phyloP scores from a whole-genome alignment of 2,797 vertebrate genomes.

The Muscicapa comitata region DNA sequence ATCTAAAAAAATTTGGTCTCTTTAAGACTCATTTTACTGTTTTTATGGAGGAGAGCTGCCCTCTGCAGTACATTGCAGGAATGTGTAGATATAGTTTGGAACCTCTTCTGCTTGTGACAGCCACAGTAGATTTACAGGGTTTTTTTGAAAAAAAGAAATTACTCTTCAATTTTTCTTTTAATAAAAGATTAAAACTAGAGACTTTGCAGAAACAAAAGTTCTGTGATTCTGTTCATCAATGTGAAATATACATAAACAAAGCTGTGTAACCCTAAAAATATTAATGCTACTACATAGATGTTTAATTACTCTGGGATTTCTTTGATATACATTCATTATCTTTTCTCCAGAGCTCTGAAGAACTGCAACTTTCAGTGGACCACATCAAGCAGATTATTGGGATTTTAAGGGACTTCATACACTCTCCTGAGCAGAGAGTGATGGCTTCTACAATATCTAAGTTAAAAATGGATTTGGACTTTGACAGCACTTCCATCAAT shows the following conservation, averaged over 20 bases:
- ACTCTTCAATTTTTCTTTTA: background rate
- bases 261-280: background rate
- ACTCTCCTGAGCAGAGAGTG: constrained; percentile 87
- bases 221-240: background rate
- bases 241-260: background rate
- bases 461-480: constrained; percentile 91
- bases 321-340: background rate
- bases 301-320: background rate
- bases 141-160: background rate
- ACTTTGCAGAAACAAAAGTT: background rate
- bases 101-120: background rate
- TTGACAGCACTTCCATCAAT: constrained; percentile 91
- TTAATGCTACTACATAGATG: background rate
- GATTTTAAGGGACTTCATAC: constrained; percentile 93
- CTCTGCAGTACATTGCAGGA: background rate
- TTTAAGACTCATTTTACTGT: background rate
- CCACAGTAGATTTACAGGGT: background rate
- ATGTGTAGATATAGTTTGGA: background rate
- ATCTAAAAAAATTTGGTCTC: background rate
- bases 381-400: constrained; percentile 96
- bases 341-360: constrained; percentile 83
- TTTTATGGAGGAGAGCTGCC: constrained; percentile 9
- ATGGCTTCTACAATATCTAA: constrained; percentile 94
- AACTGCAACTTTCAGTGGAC: constrained; percentile 85
- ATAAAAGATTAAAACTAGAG: background rate